Base-by-base conservation (phyloP, 2,888 invertebrate species). In the Nemurella pictetii region DNA sequence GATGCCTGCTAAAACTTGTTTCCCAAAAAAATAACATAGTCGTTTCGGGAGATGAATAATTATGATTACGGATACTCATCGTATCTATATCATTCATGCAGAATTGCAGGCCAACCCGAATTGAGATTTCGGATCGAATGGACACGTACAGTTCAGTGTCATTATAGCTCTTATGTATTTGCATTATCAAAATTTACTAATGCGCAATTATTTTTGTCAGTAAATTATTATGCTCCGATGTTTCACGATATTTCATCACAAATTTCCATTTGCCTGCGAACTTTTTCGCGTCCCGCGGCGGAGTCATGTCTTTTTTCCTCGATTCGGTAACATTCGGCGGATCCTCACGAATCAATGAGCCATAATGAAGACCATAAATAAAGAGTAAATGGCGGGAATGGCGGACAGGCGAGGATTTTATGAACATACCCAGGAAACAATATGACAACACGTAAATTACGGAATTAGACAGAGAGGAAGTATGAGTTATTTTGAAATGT, bases 301-400 rank as follows among this genome's bases (percentile, higher is more conserved):
- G 32, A 30, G 35, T 26, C 29, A n/a, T 84, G 74, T 81, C 74
- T 84, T 84, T 84, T 81, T 84, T 80, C 74, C 74, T 73, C 81
- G 80, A 84, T 84, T 84, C 55, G 82, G 84, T 77, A 86, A 82
- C 85, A 84, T 84, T 85, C 84, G 86, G 85, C 83, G 85, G 84
- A 86, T 86, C 86, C 86, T 86, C 86, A 84, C 87, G 88, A 90
- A 89, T 89, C 90, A 90, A 89, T 90, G 90, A 89, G 88, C 89
- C 89, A 89, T 90, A 89, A 89, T 90, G 90, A 89, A 88, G 88
- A 89, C 88, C 89, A 89, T 90, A 90, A 90, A 90, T 90, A 89
- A 89, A 89, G 88, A 88, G 87, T 87, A 87, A 88, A 87, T 87
- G 87, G 87, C 86, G 88, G 85, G 87, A 85, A 87, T 15, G 29